These are phyloP conservation scores for Eupristina koningsbergeri DNA, from an alignment of 1,140 invertebrate genomes.

Conservation along the genomic window DNA sequence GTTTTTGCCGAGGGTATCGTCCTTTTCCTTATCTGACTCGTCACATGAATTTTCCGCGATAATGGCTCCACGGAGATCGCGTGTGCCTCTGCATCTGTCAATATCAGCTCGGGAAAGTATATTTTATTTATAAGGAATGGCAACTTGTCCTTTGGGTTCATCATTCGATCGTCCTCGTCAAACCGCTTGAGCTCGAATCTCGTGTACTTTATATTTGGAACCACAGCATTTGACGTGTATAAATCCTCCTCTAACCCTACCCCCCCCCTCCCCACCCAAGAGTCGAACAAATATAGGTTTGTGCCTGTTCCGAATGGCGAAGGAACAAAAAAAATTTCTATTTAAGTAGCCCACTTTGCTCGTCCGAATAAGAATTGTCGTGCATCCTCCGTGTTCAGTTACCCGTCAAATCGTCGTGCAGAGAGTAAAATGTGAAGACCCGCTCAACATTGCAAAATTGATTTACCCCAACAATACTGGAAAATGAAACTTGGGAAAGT, in stretches of 20 bases:
- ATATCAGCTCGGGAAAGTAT: background rate
- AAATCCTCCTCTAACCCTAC: background rate
- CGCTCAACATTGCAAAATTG: too few relatives aligned
- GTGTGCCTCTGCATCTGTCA: background rate
- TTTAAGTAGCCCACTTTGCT: background rate
- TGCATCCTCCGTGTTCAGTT: background rate
- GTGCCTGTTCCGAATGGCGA: background rate
- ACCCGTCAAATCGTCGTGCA: background rate
- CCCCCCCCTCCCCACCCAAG: too few relatives aligned
- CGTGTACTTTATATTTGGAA: conserved; percentile 21
- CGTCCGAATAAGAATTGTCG: background rate
- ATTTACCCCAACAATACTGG: too few relatives aligned
- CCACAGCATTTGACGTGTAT: background rate
- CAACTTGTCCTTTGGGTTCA: conserved; percentile 16
- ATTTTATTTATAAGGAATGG: background rate
- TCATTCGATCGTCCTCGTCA: background rate
- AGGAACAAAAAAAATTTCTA: background rate
- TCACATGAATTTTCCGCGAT: background rate
- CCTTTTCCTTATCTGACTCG: too few relatives aligned
- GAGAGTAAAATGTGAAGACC: background rate
- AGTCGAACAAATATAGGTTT: background rate
- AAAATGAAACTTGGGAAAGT: too few relatives aligned
- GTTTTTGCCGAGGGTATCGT: too few relatives aligned
- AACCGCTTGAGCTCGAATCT: background rate
- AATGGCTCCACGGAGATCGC: background rate